Base-by-base conservation (phyloP, 37 sponge, comb jelly and placozoan species). In the Chondrosia reniformis region DNA sequence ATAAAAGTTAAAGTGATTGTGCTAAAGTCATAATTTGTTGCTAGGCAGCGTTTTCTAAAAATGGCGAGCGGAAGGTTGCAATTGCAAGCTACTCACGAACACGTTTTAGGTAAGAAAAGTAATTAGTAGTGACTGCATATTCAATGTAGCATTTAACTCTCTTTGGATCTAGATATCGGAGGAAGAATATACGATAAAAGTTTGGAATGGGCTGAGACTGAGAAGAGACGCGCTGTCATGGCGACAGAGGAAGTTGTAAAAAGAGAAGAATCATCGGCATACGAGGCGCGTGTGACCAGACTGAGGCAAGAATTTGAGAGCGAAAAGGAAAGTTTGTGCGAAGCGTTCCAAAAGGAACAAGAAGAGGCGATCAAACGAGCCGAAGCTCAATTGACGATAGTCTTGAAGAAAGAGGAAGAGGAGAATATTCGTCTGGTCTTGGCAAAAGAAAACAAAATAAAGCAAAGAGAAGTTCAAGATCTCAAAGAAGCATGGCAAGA, bases 201-300 rank as follows among this genome's bases (percentile, higher is more conserved):
- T 17, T 63, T 81, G n/a, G 75, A 31, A 22, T 12, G 30, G 40
- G 74, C 61, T 31, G 90, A 85, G 67, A 63, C 79, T 24, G 62
- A 78, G 27, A 74, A 56, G 41, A 85, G 85, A 28, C 78, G 63
- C 31, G 76, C 86, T 1, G 82, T 85, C 33, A 76, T 67, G 15
- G 76, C 74, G 0, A 83, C 83, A 0, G 90, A 90, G 66, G 90
- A 90, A 37, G 80, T 82, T 0, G 77, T 85, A 12, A 46, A 85
- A 61, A 78, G 86, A 73, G 90, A 90, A 49, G 86, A 90, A 57
- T 36, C 30, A 0, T 32, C 56, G 27, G 74, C 30, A 33, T 37
- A 49, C 25, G 81, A 80, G 33, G 9, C 56, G 59, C 37, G 10
- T 2, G 78, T 89, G 33, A 33, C 28, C 8, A 57, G 32, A n/a